Conservation (phyloP, 2,888 invertebrate genomes). For the Aquatica leii region DNA sequence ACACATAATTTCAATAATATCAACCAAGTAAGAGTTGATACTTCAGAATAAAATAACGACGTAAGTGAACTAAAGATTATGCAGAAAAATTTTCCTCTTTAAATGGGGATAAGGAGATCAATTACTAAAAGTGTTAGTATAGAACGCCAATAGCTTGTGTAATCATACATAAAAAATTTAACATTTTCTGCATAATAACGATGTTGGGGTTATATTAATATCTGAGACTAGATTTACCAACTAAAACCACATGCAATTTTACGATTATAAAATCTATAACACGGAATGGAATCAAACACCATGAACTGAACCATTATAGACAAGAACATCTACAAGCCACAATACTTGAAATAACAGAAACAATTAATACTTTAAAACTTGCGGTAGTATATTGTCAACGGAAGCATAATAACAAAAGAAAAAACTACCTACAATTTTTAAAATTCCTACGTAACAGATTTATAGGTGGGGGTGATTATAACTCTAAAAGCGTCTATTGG, state of each 20-base stretch:
- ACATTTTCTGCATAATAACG: too few relatives aligned
- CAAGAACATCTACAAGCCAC: slow-evolving; percentile 7
- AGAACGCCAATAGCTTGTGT: too few relatives aligned
- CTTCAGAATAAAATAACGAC: neutral
- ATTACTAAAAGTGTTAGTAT: too few relatives aligned
- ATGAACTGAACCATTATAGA: slow-evolving; percentile 6
- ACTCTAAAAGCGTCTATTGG: slow-evolving; percentile 10
- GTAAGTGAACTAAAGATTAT: neutral
- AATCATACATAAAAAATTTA: too few relatives aligned
- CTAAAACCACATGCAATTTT: too few relatives aligned
- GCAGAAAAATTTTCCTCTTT: neutral
- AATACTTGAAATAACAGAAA: neutral
- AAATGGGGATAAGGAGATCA: neutral
- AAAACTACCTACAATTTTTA: neutral
- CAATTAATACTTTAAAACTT: slow-evolving; percentile 5
- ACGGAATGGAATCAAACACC: neutral
- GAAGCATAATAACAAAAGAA: neutral
- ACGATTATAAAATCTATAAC: neutral
- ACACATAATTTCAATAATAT: neutral
- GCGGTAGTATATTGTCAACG: slow-evolving; percentile 1
- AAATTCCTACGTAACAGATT: too few relatives aligned
- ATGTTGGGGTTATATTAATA: too few relatives aligned
- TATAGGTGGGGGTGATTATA: slow-evolving; percentile 5
- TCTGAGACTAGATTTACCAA: too few relatives aligned
- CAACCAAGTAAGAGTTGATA: neutral